Base-by-base conservation (phyloP, 2,888 invertebrate species). In the Dermolepida albohirtum region DNA sequence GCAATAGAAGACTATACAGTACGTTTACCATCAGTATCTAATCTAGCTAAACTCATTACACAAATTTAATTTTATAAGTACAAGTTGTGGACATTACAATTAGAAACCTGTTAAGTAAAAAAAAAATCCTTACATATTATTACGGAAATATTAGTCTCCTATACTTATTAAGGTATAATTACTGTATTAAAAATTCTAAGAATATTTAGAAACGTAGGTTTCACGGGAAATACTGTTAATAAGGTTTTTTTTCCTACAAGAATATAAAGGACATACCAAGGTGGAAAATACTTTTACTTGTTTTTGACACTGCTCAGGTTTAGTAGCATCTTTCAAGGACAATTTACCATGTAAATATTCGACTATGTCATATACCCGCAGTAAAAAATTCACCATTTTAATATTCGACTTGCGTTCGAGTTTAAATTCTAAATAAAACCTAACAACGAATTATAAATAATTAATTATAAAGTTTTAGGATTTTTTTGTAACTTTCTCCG, bases 261-360 rank as follows among this genome's bases (percentile, higher is more conserved):
- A 68, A 64, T 27, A 47, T 64, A 64, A 47, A 68, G 64, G 68
- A 68, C 68, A 64, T 47, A n/a, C 22, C 68, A 68, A 68, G 68
- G 68, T 68, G 64, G 68, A 41, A 55, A 64, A 41, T 39, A 68
- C 68, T 55, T 64, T 68, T 68, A 68, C 68, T 67, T 65, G 63
- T 63, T 65, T 65, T 63, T 54, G 67, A 63, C 62, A 43, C 29
- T 66, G 49, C 44, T n/a, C 43, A 16, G 49, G 50, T 54, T 59
- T 34, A 34, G 29, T 50, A 14, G 59, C 44, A 57, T 66, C 39
- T 57, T 66, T 66, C 66, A 49, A 66, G 50, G 66, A 34, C 65
- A 29, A n/a, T 27, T 50, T 40, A 29, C 34, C 14, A 12, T 52
- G 7, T 43, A 43, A 47, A 49, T 34, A 47, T 47, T 11, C 11